Evolutionary conservation across 2,113 vertebrate species (phyloP), one percentile per base, ranked within the genome.

Genomic region (Nannobrachium achirus): DNA sequence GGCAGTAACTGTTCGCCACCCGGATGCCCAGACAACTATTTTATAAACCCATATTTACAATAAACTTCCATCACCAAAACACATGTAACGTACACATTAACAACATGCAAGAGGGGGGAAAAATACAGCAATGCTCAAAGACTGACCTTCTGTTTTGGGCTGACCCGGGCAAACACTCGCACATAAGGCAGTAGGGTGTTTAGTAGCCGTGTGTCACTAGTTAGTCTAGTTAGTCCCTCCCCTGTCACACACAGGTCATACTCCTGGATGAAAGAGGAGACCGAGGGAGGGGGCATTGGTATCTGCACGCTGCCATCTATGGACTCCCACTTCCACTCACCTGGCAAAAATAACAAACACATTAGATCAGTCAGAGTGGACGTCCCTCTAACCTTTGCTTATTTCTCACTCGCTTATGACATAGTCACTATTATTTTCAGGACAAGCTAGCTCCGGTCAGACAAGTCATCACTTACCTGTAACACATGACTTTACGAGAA

Each of bases 161-260:
- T 94, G 77, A 94, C 93, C 15, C 93, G 90, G 10, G 93, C 91
- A 52, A 93, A 94, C 48, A 94, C 91, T 74, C 0, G 80, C 67
- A 94, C 80, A 40, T 94, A 88, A 63, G 93, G 93, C 73, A 94
- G 79, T 56, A 94, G 86, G 8, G 59, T 55, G 50, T 83, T 72
- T 41, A 94, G 88, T 40, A 94, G 71, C 9, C 0, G 63, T 7
- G 89, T 56, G 25, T 93, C 89, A 19, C 67, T 66, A 76, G 82
- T 91, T 2, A 98, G 87, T 81, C 89, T 90, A 15, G 91, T 77
- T 46, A 99, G 90, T 0, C 96, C 96, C 10, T 98, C 97, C 0
- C 97, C 97, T 0, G 97, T 99, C 44, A 99, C 86, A 52, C 97
- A 99, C 1, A 99, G 90, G 56, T 98, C 95, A 0, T 94, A 93